These are phyloP conservation scores for Pteropus rufus DNA, from an alignment of 2,797 vertebrate species.

Conservation along the genomic window DNA sequence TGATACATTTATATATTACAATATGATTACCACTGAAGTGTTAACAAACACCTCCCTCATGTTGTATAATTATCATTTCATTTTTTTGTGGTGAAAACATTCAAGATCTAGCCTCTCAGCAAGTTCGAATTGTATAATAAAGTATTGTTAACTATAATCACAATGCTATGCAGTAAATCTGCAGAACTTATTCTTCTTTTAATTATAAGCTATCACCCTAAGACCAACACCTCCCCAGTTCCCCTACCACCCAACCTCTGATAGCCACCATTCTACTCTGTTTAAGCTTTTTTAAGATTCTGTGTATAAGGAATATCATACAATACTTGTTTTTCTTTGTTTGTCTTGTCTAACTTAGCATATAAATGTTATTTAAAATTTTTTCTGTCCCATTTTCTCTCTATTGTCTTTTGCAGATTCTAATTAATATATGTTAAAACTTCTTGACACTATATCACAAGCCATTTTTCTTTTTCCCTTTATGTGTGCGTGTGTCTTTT, in stretches of 20 bases:
- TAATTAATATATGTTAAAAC: not conserved
- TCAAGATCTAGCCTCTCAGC: not conserved
- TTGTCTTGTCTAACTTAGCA: not conserved
- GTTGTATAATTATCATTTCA: not conserved
- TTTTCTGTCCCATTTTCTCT: not conserved
- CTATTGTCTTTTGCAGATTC: not conserved
- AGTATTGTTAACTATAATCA: not conserved
- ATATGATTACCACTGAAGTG: not conserved
- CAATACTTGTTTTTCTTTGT: not conserved
- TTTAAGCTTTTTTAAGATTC: not conserved
- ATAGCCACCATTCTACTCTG: not conserved
- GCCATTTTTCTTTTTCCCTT: not conserved
- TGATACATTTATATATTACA: not conserved
- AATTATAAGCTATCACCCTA: not conserved
- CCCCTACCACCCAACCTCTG: not conserved
- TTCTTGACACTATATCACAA: not conserved
- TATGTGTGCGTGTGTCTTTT: not conserved
- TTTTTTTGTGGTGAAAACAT: not conserved
- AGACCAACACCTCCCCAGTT: not conserved
- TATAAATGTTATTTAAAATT: not conserved
- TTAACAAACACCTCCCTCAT: not conserved
- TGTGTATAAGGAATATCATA: not conserved
- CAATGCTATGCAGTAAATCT: not conserved
- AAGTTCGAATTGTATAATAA: not conserved
- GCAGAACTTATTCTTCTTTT: not conserved